These are phyloP conservation scores for Lota lota DNA, from an alignment of 2,113 vertebrate species.

Conservation along the genomic window DNA sequence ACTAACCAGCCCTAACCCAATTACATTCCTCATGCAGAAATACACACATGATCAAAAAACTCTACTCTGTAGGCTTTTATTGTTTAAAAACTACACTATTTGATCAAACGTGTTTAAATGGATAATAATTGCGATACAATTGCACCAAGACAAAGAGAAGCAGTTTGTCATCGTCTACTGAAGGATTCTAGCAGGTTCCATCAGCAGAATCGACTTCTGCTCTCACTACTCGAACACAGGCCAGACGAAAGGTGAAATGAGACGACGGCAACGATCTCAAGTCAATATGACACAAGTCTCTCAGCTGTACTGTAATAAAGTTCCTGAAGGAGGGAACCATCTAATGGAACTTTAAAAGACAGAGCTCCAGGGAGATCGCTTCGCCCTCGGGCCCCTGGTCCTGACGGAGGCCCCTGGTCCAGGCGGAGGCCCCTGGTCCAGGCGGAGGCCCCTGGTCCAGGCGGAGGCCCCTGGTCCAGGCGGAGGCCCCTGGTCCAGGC, in stretches of 20 bases:
- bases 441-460: too few relatives aligned
- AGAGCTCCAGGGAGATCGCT: slow-evolving; percentile 78
- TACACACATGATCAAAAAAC: too few relatives aligned
- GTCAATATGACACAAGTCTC: slow-evolving; percentile 96
- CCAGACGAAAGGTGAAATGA: slow-evolving; percentile 93
- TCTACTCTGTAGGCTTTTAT: too few relatives aligned
- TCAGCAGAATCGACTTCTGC: slow-evolving; percentile 88
- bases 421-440: too few relatives aligned
- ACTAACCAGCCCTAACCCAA: too few relatives aligned
- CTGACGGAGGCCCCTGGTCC: too few relatives aligned
- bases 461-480: too few relatives aligned
- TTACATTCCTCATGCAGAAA: too few relatives aligned
- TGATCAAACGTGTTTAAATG: too few relatives aligned
- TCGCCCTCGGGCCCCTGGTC: slow-evolving; percentile 57
- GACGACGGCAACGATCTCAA: slow-evolving; percentile 96
- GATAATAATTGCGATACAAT: too few relatives aligned
- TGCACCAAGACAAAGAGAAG: slow-evolving; percentile 13
- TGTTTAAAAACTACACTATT: too few relatives aligned
- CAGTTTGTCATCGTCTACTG: slow-evolving; percentile 62
- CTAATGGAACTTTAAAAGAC: slow-evolving; percentile 85
- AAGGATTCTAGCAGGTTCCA: slow-evolving; percentile 75
- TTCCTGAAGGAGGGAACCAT: slow-evolving; percentile 91
- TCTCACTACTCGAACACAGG: slow-evolving; percentile 88
- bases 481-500: too few relatives aligned
- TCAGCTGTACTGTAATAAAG: slow-evolving; percentile 94